Conservation (phyloP, 1,140 invertebrate genomes). For the Saccostrea cuccullata region DNA sequence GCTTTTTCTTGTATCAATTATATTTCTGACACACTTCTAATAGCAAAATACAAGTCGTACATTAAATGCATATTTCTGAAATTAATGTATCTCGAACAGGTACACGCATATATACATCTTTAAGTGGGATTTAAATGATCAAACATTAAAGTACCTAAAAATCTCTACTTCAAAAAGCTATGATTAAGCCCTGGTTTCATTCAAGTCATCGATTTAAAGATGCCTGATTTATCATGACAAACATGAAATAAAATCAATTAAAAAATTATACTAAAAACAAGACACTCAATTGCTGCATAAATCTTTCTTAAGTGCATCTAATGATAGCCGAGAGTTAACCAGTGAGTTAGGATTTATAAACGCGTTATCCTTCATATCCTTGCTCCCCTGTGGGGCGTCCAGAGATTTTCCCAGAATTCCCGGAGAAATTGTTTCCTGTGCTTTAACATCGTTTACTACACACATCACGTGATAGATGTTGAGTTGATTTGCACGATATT, state of each 20-base stretch:
- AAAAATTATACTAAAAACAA: background rate
- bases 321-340: background rate
- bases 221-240: background rate
- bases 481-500: background rate
- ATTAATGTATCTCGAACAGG: no score
- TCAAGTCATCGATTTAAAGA: background rate
- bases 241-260: background rate
- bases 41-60: no score
- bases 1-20: no score
- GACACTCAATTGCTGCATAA: conserved; percentile 2
- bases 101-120: background rate
- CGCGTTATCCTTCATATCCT: background rate
- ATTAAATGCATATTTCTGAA: no score
- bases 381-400: background rate
- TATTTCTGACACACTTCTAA: no score
- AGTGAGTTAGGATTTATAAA: background rate
- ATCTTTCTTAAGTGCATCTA: conserved; percentile 28
- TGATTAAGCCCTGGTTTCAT: background rate
- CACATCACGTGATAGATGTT: conserved; percentile 23
- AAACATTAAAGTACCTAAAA: background rate
- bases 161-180: background rate
- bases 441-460: background rate
- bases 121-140: background rate
- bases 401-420: background rate
- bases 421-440: background rate